A percentile compares a stretch with the other conserved stretches of the same genome.
Evolutionary conservation across 2,888 invertebrate species (phyloP).

Genomic region (Drosophila melanosoma): DNA sequence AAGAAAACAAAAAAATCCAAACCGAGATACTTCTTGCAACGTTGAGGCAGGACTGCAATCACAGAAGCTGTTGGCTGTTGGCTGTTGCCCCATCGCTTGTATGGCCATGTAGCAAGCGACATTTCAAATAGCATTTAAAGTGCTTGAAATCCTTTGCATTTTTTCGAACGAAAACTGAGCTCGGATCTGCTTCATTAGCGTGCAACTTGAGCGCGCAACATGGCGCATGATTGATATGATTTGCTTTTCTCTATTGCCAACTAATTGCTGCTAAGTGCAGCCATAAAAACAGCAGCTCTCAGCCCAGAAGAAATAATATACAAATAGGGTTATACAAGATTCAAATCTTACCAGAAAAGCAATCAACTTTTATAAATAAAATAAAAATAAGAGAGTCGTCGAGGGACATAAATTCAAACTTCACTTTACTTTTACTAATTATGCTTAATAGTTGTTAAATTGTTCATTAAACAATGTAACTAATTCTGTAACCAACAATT

Average conservation of each 20-base stretch:
- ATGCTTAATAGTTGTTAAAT: background rate
- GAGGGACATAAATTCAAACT: background rate
- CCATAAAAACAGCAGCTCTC: constrained; percentile 24
- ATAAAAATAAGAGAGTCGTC: background rate
- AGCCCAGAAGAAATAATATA: background rate
- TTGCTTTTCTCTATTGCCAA: constrained; percentile 17
- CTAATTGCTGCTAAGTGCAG: constrained; percentile 53
- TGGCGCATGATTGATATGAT: constrained; percentile 75
- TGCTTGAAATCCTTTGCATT: constrained; percentile 55
- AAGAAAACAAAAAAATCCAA: background rate
- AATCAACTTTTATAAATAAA: background rate
- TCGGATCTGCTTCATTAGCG: constrained; percentile 55
- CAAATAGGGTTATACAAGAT: background rate
- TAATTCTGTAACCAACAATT: background rate
- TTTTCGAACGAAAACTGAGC: background rate
- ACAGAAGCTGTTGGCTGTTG: constrained; percentile 17
- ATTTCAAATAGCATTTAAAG: constrained; percentile 75
- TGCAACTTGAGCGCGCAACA: constrained; percentile 49
- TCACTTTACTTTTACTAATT: background rate
- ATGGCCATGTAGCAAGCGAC: constrained; percentile 66
- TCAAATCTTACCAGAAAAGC: background rate
- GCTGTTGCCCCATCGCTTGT: constrained; percentile 19
- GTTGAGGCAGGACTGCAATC: constrained; percentile 22
- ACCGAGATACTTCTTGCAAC: constrained; percentile 39
- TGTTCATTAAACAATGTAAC: background rate